phyloP scores from a whole-genome alignment of 2,888 invertebrate species.

The Trilocha varians region DNA sequence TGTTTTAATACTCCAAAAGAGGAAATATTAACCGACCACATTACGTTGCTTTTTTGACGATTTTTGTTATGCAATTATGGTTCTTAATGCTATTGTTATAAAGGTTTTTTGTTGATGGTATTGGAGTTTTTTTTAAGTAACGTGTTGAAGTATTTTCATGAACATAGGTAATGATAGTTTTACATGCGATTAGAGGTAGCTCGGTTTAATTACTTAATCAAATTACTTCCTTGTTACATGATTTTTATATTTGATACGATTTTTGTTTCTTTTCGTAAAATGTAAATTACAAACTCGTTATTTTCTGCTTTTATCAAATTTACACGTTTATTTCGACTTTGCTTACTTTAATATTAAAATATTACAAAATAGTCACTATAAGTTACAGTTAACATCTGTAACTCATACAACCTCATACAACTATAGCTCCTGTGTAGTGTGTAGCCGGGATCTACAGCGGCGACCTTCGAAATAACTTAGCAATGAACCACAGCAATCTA shows the following conservation, averaged over 20 bases:
- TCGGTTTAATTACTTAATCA: conserved; percentile 49
- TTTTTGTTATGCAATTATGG: conserved; percentile 10
- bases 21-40: conserved; percentile 28
- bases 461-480: no score
- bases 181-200: conserved; percentile 46
- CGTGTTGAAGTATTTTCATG: conserved; percentile 24
- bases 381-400: no score
- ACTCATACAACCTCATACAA: no score
- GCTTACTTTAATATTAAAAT: no score
- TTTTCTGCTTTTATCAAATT: background rate
- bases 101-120: conserved; percentile 7
- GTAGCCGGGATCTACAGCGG: no score
- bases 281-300: background rate
- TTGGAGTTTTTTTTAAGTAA: conserved; percentile 10
- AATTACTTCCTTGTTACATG: conserved; percentile 34
- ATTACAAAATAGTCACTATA: no score
- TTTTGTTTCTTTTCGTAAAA: background rate
- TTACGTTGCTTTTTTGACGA: conserved; percentile 17
- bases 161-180: conserved; percentile 27
- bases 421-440: no score
- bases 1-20: conserved; percentile 41
- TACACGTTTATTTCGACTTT: background rate
- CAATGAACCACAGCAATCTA: no score
- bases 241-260: conserved; percentile 10
- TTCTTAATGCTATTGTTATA: conserved; percentile 11